These are phyloP conservation scores for Amblyopsis hoosieri DNA, from an alignment of 2,797 vertebrate species.

Conservation along the genomic window DNA sequence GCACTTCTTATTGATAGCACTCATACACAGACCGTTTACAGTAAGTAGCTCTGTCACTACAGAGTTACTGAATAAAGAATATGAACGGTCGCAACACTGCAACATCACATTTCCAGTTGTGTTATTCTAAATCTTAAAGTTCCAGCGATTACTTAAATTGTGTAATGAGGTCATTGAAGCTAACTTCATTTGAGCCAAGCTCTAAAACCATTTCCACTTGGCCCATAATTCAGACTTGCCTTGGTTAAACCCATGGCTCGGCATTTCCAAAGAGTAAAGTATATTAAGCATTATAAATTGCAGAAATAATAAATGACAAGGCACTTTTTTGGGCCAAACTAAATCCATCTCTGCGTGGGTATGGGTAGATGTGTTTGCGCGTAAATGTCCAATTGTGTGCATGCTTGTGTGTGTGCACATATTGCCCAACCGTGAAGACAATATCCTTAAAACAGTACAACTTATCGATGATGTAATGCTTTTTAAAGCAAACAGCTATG, in stretches of 20 bases:
- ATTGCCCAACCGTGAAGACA: conserved; percentile 1
- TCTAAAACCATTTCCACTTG: conserved; percentile 52
- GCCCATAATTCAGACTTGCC: conserved; percentile 64
- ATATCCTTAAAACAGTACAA: conserved; percentile 1
- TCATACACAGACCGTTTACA: conserved; percentile 47
- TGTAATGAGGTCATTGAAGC: conserved; percentile 68
- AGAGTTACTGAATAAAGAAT: conserved; percentile 58
- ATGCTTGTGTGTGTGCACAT: conserved; percentile 14
- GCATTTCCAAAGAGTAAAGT: conserved; percentile 54
- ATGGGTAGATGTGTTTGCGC: conserved; percentile 17
- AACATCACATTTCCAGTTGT: conserved; percentile 45
- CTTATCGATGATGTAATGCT: background rate
- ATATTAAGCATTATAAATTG: conserved; percentile 62
- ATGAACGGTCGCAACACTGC: conserved; percentile 60
- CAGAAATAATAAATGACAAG: conserved; percentile 60
- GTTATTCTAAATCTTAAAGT: conserved; percentile 55
- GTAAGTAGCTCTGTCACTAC: conserved; percentile 3
- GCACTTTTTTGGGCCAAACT: conserved; percentile 51
- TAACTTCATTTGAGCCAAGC: conserved; percentile 64
- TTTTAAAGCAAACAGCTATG: background rate
- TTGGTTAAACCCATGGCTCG: conserved; percentile 56
- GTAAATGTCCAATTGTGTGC: too few relatives aligned
- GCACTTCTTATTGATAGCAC: conserved; percentile 23
- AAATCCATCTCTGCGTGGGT: conserved; percentile 17
- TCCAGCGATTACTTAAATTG: conserved; percentile 70